Evolutionary conservation across 2,888 invertebrate genomes (phyloP).

Genomic region (Pilophorus perplexus): DNA sequence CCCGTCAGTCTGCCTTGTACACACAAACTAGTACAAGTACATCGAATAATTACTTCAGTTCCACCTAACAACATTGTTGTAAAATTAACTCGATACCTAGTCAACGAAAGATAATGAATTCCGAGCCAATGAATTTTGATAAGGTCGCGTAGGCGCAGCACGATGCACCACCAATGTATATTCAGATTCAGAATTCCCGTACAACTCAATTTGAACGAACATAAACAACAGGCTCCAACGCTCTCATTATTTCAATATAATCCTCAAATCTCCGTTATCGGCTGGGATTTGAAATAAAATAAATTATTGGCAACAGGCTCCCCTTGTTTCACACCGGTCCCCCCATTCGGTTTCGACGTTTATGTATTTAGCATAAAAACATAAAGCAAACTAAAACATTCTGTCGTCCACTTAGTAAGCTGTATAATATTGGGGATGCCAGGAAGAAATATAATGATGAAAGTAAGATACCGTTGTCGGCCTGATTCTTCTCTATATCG

Average conservation of each 20-base stretch:
- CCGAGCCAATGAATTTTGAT: conserved; percentile 20
- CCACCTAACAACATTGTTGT: conserved; percentile 9
- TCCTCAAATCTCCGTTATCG: conserved; percentile 2
- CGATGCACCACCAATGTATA: conserved; percentile 5
- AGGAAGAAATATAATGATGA: too few relatives aligned
- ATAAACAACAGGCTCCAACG: background rate
- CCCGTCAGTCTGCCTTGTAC: too few relatives aligned
- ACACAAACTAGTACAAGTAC: too few relatives aligned
- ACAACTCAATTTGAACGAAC: conserved; percentile 17
- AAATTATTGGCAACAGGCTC: background rate
- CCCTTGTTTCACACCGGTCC: too few relatives aligned
- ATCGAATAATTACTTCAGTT: too few relatives aligned
- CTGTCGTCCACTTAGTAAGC: too few relatives aligned
- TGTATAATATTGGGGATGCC: too few relatives aligned
- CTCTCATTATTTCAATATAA: conserved; percentile 4
- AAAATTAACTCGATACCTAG: conserved; percentile 5
- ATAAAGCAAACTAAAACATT: too few relatives aligned
- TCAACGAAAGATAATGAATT: conserved; percentile 1
- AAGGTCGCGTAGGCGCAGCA: conserved; percentile 13
- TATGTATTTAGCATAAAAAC: background rate
- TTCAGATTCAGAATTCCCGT: background rate
- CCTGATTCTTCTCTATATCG: too few relatives aligned
- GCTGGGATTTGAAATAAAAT: background rate
- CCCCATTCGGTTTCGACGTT: too few relatives aligned
- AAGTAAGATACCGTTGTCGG: too few relatives aligned